A percentile compares a stretch with the other conserved stretches of the same genome.
Evolutionary conservation across 2,888 invertebrate species (phyloP).

Genomic region (Nasonia oneida): DNA sequence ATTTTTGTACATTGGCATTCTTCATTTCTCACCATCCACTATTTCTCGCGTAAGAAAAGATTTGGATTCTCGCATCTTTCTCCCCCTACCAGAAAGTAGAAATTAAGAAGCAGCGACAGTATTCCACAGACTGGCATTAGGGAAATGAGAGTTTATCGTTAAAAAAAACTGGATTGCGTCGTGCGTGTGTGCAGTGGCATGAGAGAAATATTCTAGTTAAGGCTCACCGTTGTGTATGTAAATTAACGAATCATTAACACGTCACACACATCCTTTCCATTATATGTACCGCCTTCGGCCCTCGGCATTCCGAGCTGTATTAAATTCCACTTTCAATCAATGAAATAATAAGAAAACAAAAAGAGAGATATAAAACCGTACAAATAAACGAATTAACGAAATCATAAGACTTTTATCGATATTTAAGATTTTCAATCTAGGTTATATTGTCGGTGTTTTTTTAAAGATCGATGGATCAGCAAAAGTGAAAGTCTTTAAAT

Average conservation of each 20-base stretch:
- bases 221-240: slow-evolving; percentile 70
- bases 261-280: slow-evolving; percentile 55
- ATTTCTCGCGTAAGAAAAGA: slow-evolving; percentile 28
- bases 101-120: slow-evolving; percentile 73
- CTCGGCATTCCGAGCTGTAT: slow-evolving; percentile 50
- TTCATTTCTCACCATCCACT: slow-evolving; percentile 1
- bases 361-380: slow-evolving; percentile 18
- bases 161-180: slow-evolving; percentile 69
- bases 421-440: slow-evolving; percentile 36
- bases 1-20: not conserved
- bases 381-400: slow-evolving; percentile 50
- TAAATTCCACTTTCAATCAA: slow-evolving; percentile 40
- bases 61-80: slow-evolving; percentile 35
- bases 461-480: slow-evolving; percentile 3
- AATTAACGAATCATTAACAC: slow-evolving; percentile 67
- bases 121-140: slow-evolving; percentile 76
- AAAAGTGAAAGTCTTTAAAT: slow-evolving; percentile 11
- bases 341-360: not conserved
- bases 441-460: slow-evolving; percentile 19
- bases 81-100: slow-evolving; percentile 62
- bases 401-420: slow-evolving; percentile 49
- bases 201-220: slow-evolving; percentile 67
- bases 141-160: slow-evolving; percentile 74
- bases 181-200: slow-evolving; percentile 77
- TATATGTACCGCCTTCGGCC: slow-evolving; percentile 38